Conservation (phyloP, 2,113 vertebrate species). For the Anoura caudifer region DNA sequence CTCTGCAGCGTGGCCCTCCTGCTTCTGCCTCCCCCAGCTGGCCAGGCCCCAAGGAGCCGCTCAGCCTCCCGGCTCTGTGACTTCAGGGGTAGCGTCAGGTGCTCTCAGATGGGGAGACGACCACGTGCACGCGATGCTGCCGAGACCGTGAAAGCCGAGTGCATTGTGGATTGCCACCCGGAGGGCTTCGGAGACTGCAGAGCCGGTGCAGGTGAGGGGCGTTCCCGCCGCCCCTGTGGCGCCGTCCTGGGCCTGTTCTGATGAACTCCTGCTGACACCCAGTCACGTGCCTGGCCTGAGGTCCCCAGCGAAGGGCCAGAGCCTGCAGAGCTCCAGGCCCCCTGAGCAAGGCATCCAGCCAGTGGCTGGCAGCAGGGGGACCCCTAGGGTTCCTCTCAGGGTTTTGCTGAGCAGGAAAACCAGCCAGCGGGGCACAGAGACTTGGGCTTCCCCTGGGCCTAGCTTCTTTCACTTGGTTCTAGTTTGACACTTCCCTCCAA, state of each 20-base stretch:
- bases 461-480: background rate
- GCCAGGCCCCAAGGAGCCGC: background rate
- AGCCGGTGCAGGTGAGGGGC: too few relatives aligned
- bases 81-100: background rate
- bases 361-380: background rate
- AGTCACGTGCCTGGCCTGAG: background rate
- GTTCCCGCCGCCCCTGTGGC: too few relatives aligned
- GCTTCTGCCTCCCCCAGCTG: background rate
- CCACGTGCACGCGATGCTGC: too few relatives aligned
- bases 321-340: background rate
- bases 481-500: background rate
- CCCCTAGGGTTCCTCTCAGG: background rate
- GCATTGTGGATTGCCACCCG: too few relatives aligned
- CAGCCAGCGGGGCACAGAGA: background rate
- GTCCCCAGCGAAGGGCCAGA: background rate
- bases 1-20: background rate
- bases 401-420: background rate
- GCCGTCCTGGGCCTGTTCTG: accelerated
- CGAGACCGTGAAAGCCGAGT: too few relatives aligned
- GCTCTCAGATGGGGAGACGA: too few relatives aligned
- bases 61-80: accelerated
- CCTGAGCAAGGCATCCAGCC: background rate
- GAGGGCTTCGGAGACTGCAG: too few relatives aligned
- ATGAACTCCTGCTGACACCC: accelerated
- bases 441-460: accelerated